Evolutionary conservation across 2,113 vertebrate genomes (phyloP), one percentile per base, ranked within the genome.

Genomic region (Anarhynchus alexandrinus): DNA sequence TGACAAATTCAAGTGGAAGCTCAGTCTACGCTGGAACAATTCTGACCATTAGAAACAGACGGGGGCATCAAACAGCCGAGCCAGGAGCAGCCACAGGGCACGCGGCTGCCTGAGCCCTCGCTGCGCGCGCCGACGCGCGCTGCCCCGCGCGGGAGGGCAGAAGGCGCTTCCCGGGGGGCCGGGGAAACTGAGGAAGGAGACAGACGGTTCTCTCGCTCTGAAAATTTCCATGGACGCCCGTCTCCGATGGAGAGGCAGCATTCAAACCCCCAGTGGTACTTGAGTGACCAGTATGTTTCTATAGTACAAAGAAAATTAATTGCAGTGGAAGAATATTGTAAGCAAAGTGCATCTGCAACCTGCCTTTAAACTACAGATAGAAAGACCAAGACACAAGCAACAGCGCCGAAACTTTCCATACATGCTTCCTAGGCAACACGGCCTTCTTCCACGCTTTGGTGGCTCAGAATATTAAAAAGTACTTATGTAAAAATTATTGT

Each of bases 71-170:
- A 71, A 67, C 5, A 54, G 4, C 40, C 19, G 36, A 27, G 52
- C 42, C n/a, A 32, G 27, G 42, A 16, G 4, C 36, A 62, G 30
- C 0, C 10, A 21, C 8, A 29, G 13, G 12, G 13, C 8, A 25
- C 10, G 25, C 14, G 12, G n/a, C 36, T 22, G 54, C 26, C 45
- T 29, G 87, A 66, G 6, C 45, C 34, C 66, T 52, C 36, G 9
- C 43, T 43, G 5, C 0, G 2, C 25, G 4, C 29, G 29, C 3
- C 0, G 49, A 21, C 45, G 42, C 43, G 29, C 0, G 3, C 13
- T 16, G 23, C 1, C 47, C 57, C 47, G 20, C 19, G 21, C 12
- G 5, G 52, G 59, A 55, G 49, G 19, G 16, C 19, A 58, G 15
- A 66, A 42, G 57, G 22, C 52, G 6, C 16, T 10, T 38, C 77